Evolutionary conservation across 2,888 invertebrate genomes (phyloP), one percentile per base, ranked within the genome.

Genomic region (Allygus modestus): DNA sequence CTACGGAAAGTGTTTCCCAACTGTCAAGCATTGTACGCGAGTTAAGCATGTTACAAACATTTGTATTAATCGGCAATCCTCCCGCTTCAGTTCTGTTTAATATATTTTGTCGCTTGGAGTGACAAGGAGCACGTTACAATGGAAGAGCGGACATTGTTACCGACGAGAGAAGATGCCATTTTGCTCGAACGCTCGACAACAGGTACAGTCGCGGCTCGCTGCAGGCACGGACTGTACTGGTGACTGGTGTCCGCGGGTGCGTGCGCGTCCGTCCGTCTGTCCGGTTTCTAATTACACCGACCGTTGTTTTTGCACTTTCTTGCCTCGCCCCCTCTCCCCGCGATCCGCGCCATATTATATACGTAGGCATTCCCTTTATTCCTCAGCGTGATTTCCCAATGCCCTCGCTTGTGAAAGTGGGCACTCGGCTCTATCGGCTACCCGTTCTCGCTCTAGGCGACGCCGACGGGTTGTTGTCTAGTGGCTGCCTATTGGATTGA

Each of bases 301-400:
- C 71, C 71, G 71, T 65, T 84, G 81, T 82, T 84, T 79, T 82
- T 83, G 43, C 83, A 33, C 79, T 28, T 26, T 31, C 75, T 51
- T 58, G 69, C 41, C 69, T 43, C 87, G 17, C 79, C 81, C 65
- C 83, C 83, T 31, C 87, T 87, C 87, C 87, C 88, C 88, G 2
- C 31, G 15, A 9, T 5, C 28, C 23, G 11, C 65, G 65, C 65
- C 31, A 31, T 28, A 28, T 31, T 65, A 65, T 58, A 51, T 26
- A 28, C 65, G 84, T 84, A 85, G 84, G 85, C 84, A 86, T 86
- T 84, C 85, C 85, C 85, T 84, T 28, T 31, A 31, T 83, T 84
- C 84, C 85, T 79, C 73, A 84, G 33, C 84, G 31, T 77, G 83
- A 84, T 73, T 65, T 71, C 84, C 82, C 86, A 58, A 73, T 83